Evolutionary conservation across 2,888 invertebrate species (phyloP).

Genomic region (Aethes cnicana): DNA sequence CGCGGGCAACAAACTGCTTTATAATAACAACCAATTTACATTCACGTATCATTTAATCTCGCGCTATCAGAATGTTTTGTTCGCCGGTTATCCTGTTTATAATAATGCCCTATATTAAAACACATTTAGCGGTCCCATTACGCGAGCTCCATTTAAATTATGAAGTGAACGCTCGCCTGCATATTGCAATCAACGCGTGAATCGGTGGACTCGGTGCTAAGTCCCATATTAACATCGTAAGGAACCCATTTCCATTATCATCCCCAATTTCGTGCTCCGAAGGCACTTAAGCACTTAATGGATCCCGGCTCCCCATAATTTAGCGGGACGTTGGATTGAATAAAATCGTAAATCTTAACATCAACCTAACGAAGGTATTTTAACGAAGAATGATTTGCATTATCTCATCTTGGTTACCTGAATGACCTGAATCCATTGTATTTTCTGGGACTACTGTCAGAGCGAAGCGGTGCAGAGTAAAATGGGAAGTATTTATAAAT

Average conservation of each 20-base stretch:
- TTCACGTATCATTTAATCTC: conserved; percentile 21
- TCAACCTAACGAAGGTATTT: conserved; percentile 66
- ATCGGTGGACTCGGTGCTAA: conserved; percentile 62
- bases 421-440: no score
- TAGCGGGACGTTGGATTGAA: conserved; percentile 77
- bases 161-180: conserved; percentile 48
- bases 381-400: conserved; percentile 68
- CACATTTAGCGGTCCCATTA: conserved; percentile 24
- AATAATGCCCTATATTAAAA: conserved; percentile 1
- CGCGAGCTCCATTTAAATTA: conserved; percentile 46
- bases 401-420: not conserved
- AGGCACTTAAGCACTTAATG: conserved; percentile 81
- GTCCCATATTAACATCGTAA: conserved; percentile 77
- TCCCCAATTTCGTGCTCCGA: conserved; percentile 79
- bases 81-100: not conserved
- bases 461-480: no score
- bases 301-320: conserved; percentile 77
- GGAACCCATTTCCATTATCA: conserved; percentile 79
- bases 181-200: conserved; percentile 65
- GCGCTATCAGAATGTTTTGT: conserved; percentile 4
- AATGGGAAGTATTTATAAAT: conserved; percentile 1
- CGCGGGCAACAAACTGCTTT: conserved; percentile 31
- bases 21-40: conserved; percentile 28
- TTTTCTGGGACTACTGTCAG: no score
- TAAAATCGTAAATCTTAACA: conserved; percentile 80